phyloP scores from a whole-genome alignment of 1,140 invertebrate species.

The Panagrolaimus sp. region DNA sequence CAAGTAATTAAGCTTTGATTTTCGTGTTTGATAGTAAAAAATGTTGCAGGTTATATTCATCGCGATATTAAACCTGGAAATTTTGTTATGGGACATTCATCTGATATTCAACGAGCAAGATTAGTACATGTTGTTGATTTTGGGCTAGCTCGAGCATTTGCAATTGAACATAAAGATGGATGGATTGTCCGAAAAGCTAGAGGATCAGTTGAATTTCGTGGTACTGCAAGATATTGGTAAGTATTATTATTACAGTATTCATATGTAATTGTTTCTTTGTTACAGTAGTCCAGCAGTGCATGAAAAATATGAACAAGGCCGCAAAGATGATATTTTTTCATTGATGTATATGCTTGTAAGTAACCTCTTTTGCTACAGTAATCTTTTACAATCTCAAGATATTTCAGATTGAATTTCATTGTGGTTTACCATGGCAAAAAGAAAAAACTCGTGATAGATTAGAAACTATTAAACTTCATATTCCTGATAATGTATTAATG shows the following conservation, averaged over 20 bases:
- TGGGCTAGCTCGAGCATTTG: slow-evolving; percentile 69
- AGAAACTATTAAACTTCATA: slow-evolving; percentile 33
- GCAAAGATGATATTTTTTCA: slow-evolving; percentile 5
- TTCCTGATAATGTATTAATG: slow-evolving; percentile 24
- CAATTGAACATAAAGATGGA: neutral
- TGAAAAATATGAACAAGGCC: slow-evolving; percentile 16
- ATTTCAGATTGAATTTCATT: slow-evolving; percentile 37
- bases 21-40: neutral
- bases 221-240: slow-evolving; percentile 10
- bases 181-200: neutral
- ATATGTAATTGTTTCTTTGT: no score
- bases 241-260: no score
- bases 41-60: slow-evolving; percentile 1
- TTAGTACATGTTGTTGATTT: slow-evolving; percentile 95
- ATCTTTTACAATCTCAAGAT: slow-evolving; percentile 36
- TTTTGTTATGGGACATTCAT: slow-evolving; percentile 37
- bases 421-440: slow-evolving; percentile 45
- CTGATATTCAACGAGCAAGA: slow-evolving; percentile 17
- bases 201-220: slow-evolving; percentile 2
- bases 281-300: neutral
- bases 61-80: slow-evolving; percentile 47
- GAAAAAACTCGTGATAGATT: slow-evolving; percentile 29
- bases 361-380: neutral
- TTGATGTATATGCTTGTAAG: neutral
- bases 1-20: slow-evolving; percentile 6